phyloP scores from a whole-genome alignment of 2,888 invertebrate genomes.

The Periphyllus acericola region DNA sequence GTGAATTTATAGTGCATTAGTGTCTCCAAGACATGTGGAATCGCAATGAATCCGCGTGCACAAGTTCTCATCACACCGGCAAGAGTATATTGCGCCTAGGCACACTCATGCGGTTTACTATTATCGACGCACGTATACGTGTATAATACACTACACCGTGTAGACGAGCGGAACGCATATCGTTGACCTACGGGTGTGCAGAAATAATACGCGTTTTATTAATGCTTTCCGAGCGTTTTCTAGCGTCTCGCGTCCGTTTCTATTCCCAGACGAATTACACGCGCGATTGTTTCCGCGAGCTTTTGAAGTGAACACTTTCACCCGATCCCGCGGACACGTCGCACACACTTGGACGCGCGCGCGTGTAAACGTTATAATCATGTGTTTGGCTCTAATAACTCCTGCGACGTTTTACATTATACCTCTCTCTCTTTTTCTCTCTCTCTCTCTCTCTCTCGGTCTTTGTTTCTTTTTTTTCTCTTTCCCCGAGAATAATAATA shows the following conservation, averaged over 20 bases:
- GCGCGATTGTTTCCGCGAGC: slow-evolving; percentile 28
- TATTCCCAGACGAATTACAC: background rate
- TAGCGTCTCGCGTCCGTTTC: slow-evolving; percentile 18
- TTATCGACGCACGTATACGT: background rate
- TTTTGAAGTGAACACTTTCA: slow-evolving; percentile 35
- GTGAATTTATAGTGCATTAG: no score
- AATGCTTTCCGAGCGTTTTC: background rate
- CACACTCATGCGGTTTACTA: no score
- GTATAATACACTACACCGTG: no score
- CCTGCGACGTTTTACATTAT: background rate
- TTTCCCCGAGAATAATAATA: background rate
- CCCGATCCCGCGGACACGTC: slow-evolving; percentile 18
- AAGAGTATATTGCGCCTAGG: no score
- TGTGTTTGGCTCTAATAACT: slow-evolving; percentile 55
- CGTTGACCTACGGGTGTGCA: background rate
- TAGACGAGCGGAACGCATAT: no score
- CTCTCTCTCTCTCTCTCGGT: background rate
- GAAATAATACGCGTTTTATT: background rate
- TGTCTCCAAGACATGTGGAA: no score
- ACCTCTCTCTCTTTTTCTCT: slow-evolving; percentile 11
- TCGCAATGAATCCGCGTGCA: no score
- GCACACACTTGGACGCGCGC: background rate
- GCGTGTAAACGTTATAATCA: slow-evolving; percentile 16
- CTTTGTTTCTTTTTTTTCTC: background rate
- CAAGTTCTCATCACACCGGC: no score